Evolutionary conservation across 2,113 vertebrate species (phyloP).

Genomic region (Microtus ochrogaster): DNA sequence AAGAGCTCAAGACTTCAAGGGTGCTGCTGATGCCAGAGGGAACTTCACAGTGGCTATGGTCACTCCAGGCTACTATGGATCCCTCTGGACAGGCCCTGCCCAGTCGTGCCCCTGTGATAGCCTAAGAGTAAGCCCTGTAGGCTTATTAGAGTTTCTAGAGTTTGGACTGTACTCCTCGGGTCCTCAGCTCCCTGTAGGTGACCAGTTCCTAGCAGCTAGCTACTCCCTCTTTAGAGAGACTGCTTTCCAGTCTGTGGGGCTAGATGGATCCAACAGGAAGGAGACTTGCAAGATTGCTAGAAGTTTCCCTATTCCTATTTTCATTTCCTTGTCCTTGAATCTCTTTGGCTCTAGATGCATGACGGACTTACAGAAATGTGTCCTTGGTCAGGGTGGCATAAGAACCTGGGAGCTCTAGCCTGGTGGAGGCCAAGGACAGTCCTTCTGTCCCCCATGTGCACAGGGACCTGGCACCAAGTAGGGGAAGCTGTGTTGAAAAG

Average conservation of each 20-base stretch:
- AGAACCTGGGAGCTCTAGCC: background rate
- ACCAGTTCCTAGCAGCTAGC: background rate
- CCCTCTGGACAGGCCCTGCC: background rate
- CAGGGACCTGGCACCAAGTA: background rate
- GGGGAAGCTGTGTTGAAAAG: background rate
- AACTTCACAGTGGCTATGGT: background rate
- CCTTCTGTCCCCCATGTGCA: background rate
- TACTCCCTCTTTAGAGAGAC: background rate
- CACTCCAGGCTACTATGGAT: background rate
- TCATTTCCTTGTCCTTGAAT: background rate
- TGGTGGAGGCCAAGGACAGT: background rate
- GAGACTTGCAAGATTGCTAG: too few species aligned
- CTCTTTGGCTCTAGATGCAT: fast-evolving
- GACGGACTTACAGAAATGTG: background rate
- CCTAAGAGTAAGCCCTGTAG: background rate
- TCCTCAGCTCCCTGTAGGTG: background rate
- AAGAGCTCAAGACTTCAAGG: background rate
- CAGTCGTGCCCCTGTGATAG: fast-evolving
- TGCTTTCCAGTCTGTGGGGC: fast-evolving
- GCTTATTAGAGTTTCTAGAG: background rate
- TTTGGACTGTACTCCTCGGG: fast-evolving
- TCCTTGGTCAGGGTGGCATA: background rate
- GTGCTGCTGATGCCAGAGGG: background rate
- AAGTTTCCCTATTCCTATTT: background rate
- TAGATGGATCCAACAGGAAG: background rate